Evolutionary conservation across 2,888 invertebrate species (phyloP).

Genomic region (Bunonema sp.): DNA sequence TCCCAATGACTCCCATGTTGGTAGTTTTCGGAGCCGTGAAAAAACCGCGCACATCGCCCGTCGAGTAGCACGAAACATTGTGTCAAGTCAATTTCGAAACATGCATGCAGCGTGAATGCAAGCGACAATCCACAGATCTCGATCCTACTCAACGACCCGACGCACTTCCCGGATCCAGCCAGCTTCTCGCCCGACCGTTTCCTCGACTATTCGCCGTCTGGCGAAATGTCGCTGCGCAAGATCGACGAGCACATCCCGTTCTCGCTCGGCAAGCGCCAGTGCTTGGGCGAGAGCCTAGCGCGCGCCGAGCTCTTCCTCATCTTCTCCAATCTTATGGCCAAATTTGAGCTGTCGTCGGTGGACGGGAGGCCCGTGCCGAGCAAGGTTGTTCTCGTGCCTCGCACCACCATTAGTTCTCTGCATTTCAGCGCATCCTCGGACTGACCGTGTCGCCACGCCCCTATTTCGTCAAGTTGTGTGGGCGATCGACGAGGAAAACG

Average conservation of each 20-base stretch:
- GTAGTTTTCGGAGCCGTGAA: too few species aligned
- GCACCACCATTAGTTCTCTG: not conserved
- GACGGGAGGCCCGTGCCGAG: slow-evolving; percentile 7
- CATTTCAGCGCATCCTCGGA: slow-evolving; percentile 21
- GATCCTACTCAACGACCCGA: slow-evolving; percentile 30
- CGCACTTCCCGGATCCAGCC: slow-evolving; percentile 29
- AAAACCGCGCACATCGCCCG: too few species aligned
- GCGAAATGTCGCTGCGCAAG: not conserved
- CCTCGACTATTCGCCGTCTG: slow-evolving; percentile 12
- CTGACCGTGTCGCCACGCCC: slow-evolving; percentile 29
- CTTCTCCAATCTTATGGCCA: slow-evolving; percentile 29
- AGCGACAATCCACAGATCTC: too few species aligned
- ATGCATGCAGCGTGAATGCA: too few species aligned
- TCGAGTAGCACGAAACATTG: too few species aligned
- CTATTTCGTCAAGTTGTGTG: too few species aligned
- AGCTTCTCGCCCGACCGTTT: slow-evolving; percentile 41
- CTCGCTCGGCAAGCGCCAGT: slow-evolving; percentile 35
- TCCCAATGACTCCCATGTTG: too few species aligned
- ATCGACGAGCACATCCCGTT: slow-evolving; percentile 34
- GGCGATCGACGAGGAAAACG: too few species aligned
- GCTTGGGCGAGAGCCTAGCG: slow-evolving; percentile 38
- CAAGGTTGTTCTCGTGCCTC: not conserved
- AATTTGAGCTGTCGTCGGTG: slow-evolving; percentile 17
- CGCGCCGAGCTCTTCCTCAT: slow-evolving; percentile 35
- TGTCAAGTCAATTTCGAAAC: too few species aligned